Evolutionary conservation across 2,113 vertebrate genomes (phyloP).

Genomic region (Rhinolophus sinicus): DNA sequence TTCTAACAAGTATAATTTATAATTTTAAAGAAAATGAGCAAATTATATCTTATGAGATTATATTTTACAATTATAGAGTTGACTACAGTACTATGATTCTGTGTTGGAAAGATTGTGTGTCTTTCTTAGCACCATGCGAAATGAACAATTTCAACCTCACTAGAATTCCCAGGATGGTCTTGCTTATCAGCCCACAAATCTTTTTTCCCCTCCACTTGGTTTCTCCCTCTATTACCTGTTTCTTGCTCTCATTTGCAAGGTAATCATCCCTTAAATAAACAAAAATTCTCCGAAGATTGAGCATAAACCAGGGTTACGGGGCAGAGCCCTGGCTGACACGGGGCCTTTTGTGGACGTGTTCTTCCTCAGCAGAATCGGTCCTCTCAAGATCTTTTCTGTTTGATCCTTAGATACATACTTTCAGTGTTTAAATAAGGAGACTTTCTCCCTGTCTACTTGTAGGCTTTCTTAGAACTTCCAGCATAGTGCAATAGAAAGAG

Average conservation of each 20-base stretch:
- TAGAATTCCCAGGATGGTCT: slow-evolving; percentile 40
- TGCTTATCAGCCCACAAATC: slow-evolving; percentile 21
- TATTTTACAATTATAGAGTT: slow-evolving; percentile 62
- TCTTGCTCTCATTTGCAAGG: slow-evolving; percentile 55
- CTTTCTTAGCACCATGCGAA: slow-evolving; percentile 41
- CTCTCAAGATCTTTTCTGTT: background rate
- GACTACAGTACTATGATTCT: slow-evolving; percentile 4
- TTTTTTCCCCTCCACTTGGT: background rate
- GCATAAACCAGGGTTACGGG: slow-evolving; percentile 5
- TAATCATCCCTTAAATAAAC: slow-evolving; percentile 47
- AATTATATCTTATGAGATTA: slow-evolving; percentile 55
- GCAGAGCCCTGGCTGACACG: background rate
- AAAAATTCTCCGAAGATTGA: background rate
- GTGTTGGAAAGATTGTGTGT: background rate
- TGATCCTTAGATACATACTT: background rate
- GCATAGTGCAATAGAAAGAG: background rate
- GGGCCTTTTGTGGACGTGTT: slow-evolving; percentile 1
- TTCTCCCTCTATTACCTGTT: background rate
- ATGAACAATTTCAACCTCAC: slow-evolving; percentile 22
- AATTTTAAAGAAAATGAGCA: slow-evolving; percentile 62
- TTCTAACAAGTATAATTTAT: slow-evolving; percentile 34
- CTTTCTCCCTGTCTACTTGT: background rate
- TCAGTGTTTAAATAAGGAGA: slow-evolving; percentile 2
- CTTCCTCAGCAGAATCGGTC: background rate
- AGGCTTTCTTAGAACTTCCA: background rate